Evolutionary conservation across 1,140 invertebrate species (phyloP).

Genomic region (Elymnias hypermnestra): DNA sequence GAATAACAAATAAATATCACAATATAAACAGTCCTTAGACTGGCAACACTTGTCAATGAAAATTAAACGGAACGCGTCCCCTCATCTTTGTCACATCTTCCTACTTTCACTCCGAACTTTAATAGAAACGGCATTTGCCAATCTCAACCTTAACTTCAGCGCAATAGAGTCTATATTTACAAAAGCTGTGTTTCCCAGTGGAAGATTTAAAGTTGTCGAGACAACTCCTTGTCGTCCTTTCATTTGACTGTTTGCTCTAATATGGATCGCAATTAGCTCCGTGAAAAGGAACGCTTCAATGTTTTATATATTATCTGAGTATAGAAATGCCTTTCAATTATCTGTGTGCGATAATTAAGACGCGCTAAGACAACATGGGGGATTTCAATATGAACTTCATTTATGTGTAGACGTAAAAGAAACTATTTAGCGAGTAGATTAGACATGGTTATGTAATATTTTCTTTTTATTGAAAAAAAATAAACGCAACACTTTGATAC

Average conservation of each 20-base stretch:
- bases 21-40: constrained; percentile 24
- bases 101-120: no score
- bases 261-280: constrained; percentile 24
- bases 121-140: no score
- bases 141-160: neutral
- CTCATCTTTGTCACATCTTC: constrained; percentile 43
- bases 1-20: constrained; percentile 14
- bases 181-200: neutral
- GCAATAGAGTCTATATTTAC: neutral
- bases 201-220: constrained; percentile 8
- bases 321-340: constrained; percentile 15
- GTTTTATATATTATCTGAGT: constrained; percentile 19
- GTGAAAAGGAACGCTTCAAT: constrained; percentile 20
- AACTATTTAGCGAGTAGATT: no score
- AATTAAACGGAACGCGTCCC: constrained; percentile 41
- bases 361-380: constrained; percentile 3
- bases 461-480: no score
- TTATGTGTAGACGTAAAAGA: no score
- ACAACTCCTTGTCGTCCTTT: constrained; percentile 22
- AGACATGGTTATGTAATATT: no score
- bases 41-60: constrained; percentile 40
- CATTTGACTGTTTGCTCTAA: constrained; percentile 25
- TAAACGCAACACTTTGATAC: no score
- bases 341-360: constrained; percentile 18
- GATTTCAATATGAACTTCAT: no score